Base-by-base conservation (phyloP, 2,888 invertebrate species). In the Eupithecia abbreviata region DNA sequence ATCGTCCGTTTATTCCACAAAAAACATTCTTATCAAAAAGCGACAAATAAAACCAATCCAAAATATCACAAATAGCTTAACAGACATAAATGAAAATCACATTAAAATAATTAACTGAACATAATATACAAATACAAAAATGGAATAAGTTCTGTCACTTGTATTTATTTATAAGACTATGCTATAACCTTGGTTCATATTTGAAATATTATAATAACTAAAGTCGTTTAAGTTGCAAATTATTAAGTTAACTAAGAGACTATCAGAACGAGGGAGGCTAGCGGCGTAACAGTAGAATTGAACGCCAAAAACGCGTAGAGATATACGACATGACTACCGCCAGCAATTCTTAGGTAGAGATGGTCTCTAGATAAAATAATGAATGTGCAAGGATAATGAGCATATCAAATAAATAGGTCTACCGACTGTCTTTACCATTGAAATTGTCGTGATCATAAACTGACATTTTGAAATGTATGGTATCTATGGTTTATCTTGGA, bases 31-130 rank as follows among this genome's bases (percentile, higher is more conserved):
- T 68, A 68, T 43, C 15, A 68, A 68, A 68, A 68, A 62, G 62
- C 62, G 30, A 10, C 62, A 30, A 30, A 1, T 62, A 62, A 62
- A 62, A 62, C 12, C 4, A 62, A 62, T 62, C 4, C 67, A 45
- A 68, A 43, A 68, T 68, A 68, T 68, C 67, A 68, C 67, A 68
- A 68, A 68, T 68, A 68, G 62, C 62, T 30, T 62, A 30, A 2
- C 30, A 62, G 18, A 62, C 30, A 10, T 58, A 58, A 6, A n/a
- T 2, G 30, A 62, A 62, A 10, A 47, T 10, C 47, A 0, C 9
- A 47, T 47, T 47, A 7, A 12, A 47, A 47, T 18, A 18, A 58
- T 58, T 18, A 58, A 58, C 18, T 58, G 18, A 58, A 62, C 62
- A 30, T 30, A 62, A 18, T 58, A 58, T 62, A 10, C 30, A 62